phyloP scores from a whole-genome alignment of 2,113 vertebrate species.

The Sterrhoptilus dennistouni region DNA sequence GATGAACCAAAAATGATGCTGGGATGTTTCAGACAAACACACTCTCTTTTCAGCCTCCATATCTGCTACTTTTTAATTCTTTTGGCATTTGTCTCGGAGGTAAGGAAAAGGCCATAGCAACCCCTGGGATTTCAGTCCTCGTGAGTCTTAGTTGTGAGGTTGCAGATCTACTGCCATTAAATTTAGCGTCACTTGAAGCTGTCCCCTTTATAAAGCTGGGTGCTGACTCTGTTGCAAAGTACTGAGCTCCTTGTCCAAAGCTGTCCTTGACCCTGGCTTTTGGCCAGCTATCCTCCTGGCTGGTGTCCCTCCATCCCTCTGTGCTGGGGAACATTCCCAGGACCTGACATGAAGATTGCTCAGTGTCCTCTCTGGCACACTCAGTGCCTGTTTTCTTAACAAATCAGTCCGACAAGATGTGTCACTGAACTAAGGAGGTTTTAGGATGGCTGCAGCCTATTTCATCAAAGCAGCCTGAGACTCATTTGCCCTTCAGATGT shows the following conservation, averaged over 20 bases:
- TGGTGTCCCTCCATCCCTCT: not conserved
- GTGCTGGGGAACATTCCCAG: not conserved
- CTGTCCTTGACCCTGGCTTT: not conserved
- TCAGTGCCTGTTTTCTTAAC: not conserved
- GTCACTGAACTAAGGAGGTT: not conserved
- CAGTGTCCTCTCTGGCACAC: not conserved
- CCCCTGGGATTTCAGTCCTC: not conserved
- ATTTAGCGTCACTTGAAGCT: not conserved
- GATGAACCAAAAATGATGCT: not conserved
- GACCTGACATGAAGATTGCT: not conserved
- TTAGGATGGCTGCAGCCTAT: not conserved
- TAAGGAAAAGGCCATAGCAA: not conserved
- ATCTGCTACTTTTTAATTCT: not conserved
- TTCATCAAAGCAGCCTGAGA: not conserved
- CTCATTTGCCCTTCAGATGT: not conserved
- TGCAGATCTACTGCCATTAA: not conserved
- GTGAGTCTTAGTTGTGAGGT: not conserved
- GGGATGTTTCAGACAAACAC: not conserved
- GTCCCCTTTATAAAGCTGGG: not conserved
- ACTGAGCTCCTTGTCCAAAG: not conserved
- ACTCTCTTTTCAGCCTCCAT: not conserved
- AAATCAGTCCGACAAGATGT: not conserved
- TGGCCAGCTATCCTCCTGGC: not conserved
- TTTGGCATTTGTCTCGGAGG: slow-evolving; percentile 5
- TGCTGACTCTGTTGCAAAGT: not conserved